phyloP scores from a whole-genome alignment of 1,140 invertebrate genomes.

The Drosophila mauritiana region DNA sequence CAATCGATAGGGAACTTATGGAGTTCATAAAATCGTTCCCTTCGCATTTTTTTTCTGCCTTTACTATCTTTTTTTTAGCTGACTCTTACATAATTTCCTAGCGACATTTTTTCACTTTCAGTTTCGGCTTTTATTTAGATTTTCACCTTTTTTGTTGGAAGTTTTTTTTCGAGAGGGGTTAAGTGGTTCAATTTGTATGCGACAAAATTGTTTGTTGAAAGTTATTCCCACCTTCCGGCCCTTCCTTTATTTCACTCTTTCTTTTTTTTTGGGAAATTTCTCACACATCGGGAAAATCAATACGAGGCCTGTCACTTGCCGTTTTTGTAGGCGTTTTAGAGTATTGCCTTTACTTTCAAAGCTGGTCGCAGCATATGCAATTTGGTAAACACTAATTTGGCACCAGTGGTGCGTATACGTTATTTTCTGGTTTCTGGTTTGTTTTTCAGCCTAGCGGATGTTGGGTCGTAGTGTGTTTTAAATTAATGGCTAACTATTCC shows the following conservation, averaged over 20 bases:
- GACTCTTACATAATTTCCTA: conserved; percentile 54
- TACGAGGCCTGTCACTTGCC: conserved; percentile 41
- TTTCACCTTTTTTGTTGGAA: conserved; percentile 36
- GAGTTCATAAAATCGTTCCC: conserved; percentile 5
- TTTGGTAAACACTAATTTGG: conserved; percentile 42
- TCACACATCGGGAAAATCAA: conserved; percentile 57
- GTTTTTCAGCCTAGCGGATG: conserved; percentile 13
- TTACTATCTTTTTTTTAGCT: conserved; percentile 7
- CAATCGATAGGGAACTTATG: conserved; percentile 32
- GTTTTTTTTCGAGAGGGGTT: conserved; percentile 10
- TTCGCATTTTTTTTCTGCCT: background rate
- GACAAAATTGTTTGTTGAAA: conserved; percentile 39
- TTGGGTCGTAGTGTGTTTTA: conserved; percentile 2
- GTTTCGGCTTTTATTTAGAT: conserved; percentile 42
- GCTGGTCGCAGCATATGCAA: background rate
- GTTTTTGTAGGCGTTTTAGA: conserved; percentile 31
- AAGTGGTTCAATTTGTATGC: conserved; percentile 48
- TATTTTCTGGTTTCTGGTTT: conserved; percentile 20
- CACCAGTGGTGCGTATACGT: conserved; percentile 71
- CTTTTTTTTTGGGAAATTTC: conserved; percentile 21
- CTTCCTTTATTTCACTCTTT: conserved; percentile 5
- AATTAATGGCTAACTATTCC: conserved; percentile 7
- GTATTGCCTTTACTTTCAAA: conserved; percentile 21
- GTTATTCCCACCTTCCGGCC: conserved; percentile 14
- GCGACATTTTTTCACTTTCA: conserved; percentile 48